Evolutionary conservation across 2,797 vertebrate species (phyloP).

Genomic region (Hemitrygon akajei): DNA sequence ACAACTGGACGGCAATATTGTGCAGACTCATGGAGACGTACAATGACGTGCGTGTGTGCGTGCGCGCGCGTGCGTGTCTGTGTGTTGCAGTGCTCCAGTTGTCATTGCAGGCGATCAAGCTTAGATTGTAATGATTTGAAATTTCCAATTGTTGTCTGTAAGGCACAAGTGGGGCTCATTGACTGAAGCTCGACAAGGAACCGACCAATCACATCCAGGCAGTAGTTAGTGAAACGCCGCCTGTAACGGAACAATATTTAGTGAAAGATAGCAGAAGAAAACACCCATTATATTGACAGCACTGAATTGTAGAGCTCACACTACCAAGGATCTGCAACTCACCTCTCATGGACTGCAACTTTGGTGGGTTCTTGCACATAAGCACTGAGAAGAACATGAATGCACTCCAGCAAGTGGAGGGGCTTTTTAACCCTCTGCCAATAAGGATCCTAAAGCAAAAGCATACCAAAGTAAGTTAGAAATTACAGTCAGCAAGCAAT

Average conservation of each 20-base stretch:
- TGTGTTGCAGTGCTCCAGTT: too few relatives aligned
- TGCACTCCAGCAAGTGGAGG: constrained; percentile 86
- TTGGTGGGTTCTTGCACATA: constrained; percentile 82
- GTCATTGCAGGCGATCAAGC: constrained; percentile 81
- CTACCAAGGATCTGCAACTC: constrained; percentile 26
- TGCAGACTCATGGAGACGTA: neutral
- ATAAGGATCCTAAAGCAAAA: constrained; percentile 72
- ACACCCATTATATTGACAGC: too few relatives aligned
- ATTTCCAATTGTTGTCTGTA: constrained; percentile 78
- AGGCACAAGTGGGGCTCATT: constrained; percentile 69
- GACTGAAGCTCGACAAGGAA: constrained; percentile 96
- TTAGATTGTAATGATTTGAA: constrained; percentile 93
- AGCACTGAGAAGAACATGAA: constrained; percentile 78
- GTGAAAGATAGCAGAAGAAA: neutral
- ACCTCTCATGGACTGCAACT: constrained; percentile 78
- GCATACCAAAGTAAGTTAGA: neutral
- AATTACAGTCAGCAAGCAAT: neutral
- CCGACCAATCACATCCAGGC: constrained; percentile 86
- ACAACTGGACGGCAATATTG: too few relatives aligned
- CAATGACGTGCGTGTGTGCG: neutral
- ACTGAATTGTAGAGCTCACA: too few relatives aligned
- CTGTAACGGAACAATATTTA: constrained; percentile 52
- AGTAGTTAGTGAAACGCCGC: constrained; percentile 82
- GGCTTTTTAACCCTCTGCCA: constrained; percentile 90
- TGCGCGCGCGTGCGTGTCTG: too few relatives aligned